Evolutionary conservation across 2,888 invertebrate species (phyloP).

Genomic region (Acleris literana): DNA sequence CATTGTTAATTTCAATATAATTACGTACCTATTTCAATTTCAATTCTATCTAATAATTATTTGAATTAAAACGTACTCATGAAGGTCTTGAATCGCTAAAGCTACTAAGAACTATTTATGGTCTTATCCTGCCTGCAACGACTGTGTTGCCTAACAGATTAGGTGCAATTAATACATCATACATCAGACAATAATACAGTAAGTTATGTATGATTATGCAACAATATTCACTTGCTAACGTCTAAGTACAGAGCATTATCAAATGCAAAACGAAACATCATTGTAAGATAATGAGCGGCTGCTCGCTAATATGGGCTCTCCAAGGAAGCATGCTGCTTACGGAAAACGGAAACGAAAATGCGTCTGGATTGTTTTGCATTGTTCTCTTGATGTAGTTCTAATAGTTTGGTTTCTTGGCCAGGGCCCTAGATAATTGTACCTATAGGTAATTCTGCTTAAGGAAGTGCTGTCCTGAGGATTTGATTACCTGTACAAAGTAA

Average conservation of each 20-base stretch:
- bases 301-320: conserved; percentile 24
- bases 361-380: conserved; percentile 23
- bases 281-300: conserved; percentile 35
- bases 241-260: conserved; percentile 20
- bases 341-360: conserved; percentile 34
- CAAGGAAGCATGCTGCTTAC: conserved; percentile 35
- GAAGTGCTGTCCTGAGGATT: background rate
- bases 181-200: no score
- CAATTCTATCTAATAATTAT: no score
- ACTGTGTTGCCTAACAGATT: no score
- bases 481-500: background rate
- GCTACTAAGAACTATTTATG: no score
- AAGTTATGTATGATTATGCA: conserved; percentile 13
- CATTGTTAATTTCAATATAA: no score
- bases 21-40: no score
- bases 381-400: conserved; percentile 30
- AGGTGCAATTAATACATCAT: no score
- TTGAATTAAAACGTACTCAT: no score
- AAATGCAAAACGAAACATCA: conserved; percentile 29
- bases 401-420: conserved; percentile 12
- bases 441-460: background rate
- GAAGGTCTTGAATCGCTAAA: no score
- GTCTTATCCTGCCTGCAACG: no score
- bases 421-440: background rate
- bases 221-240: conserved; percentile 19